A percentile compares a stretch with the other conserved stretches of the same genome.
These are phyloP conservation scores for Cenopis cana DNA, from an alignment of 2,888 invertebrate genomes.

Conservation along the genomic window DNA sequence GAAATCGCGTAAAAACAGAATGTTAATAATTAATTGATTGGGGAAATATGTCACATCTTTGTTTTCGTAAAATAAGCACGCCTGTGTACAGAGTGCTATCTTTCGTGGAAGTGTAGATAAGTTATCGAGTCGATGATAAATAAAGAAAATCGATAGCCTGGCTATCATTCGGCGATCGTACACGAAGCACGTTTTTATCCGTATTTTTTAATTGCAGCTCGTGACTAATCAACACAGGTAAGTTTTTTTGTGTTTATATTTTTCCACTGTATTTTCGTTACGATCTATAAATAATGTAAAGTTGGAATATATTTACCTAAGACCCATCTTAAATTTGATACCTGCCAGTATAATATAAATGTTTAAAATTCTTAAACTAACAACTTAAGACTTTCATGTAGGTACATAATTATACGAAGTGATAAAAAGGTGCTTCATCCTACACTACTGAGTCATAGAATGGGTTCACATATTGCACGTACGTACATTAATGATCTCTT, in stretches of 20 bases:
- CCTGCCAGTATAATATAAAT: not conserved
- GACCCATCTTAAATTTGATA: not conserved
- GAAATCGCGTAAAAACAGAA: no score
- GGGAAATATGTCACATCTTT: not conserved
- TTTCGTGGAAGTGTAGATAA: constrained; percentile 31
- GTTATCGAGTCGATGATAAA: constrained; percentile 38
- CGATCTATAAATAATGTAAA: not conserved
- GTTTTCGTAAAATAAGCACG: not conserved
- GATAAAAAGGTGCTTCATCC: not conserved
- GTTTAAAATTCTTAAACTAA: not conserved
- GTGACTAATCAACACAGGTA: constrained; percentile 34
- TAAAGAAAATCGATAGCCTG: constrained; percentile 28
- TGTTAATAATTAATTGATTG: no score
- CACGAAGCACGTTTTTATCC: constrained; percentile 10
- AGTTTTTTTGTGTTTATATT: not conserved
- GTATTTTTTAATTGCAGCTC: not conserved
- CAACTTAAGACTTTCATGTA: not conserved
- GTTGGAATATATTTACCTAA: not conserved
- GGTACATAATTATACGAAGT: constrained; percentile 9
- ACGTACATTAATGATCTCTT: constrained; percentile 15
- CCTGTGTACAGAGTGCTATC: constrained; percentile 16
- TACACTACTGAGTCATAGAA: constrained; percentile 13
- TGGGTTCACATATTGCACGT: constrained; percentile 19
- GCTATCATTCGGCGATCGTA: constrained; percentile 33
- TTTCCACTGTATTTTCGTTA: not conserved